A percentile compares a stretch with the other conserved stretches of the same genome.
These are phyloP conservation scores for Drosophila picticornis DNA, from an alignment of 2,888 invertebrate species.

Conservation along the genomic window DNA sequence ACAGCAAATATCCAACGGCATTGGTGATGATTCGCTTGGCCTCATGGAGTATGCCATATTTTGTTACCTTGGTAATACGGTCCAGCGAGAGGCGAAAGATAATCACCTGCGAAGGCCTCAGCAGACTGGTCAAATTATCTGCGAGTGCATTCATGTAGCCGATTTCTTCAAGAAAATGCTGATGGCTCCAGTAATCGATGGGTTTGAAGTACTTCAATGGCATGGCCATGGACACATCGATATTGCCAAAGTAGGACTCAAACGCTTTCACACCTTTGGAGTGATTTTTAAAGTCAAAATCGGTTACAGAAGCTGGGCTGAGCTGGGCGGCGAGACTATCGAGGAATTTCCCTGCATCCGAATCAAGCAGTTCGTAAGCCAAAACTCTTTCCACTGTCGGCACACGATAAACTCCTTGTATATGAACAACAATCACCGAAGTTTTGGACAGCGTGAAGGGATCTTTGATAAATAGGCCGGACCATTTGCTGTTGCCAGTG, in stretches of 20 bases:
- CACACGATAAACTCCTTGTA: conserved; percentile 88
- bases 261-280: conserved; percentile 86
- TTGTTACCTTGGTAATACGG: conserved; percentile 60
- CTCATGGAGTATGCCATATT: conserved; percentile 71
- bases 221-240: conserved; percentile 37
- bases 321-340: conserved; percentile 86
- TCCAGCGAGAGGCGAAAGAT: conserved; percentile 68
- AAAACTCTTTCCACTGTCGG: conserved; percentile 44
- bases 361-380: conserved; percentile 63
- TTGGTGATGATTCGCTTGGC: conserved; percentile 64
- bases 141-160: conserved; percentile 59
- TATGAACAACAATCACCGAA: conserved; percentile 88
- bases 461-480: conserved; percentile 88
- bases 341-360: conserved; percentile 76
- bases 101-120: conserved; percentile 59
- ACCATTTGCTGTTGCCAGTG: conserved; percentile 88
- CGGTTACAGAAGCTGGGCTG: conserved; percentile 87
- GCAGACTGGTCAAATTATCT: conserved; percentile 46
- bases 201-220: conserved; percentile 68
- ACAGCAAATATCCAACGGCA: conserved; percentile 86
- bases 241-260: conserved; percentile 56
- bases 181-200: conserved; percentile 69
- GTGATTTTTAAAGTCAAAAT: conserved; percentile 88
- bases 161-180: conserved; percentile 73
- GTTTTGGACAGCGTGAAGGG: conserved; percentile 89